These are phyloP conservation scores for Tetramorium bicarinatum DNA, from an alignment of 2,888 invertebrate species.

Conservation along the genomic window DNA sequence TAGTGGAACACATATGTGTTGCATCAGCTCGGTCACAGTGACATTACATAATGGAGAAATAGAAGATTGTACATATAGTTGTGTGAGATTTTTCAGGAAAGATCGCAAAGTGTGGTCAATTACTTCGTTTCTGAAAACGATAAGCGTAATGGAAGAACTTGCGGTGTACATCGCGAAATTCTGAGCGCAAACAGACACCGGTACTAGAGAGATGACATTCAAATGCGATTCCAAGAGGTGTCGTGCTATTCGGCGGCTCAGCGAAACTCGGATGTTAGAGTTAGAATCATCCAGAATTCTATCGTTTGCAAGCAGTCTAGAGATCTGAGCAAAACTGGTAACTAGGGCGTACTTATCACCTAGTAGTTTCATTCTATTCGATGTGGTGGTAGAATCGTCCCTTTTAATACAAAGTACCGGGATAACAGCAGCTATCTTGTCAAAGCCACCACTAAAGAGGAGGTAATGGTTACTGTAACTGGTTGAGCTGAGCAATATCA, in stretches of 20 bases:
- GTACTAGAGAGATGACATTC: constrained; percentile 62
- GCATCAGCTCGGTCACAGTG: constrained; percentile 84
- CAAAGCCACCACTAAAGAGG: constrained; percentile 77
- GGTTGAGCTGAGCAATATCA: constrained; percentile 87
- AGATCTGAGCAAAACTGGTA: constrained; percentile 66
- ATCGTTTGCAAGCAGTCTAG: constrained; percentile 55
- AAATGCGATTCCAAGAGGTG: constrained; percentile 65
- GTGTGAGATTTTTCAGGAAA: constrained; percentile 79
- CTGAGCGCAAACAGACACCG: constrained; percentile 74
- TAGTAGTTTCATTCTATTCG: constrained; percentile 70
- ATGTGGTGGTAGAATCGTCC: constrained; percentile 55
- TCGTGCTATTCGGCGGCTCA: constrained; percentile 57
- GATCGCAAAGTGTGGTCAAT: constrained; percentile 82
- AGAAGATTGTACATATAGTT: constrained; percentile 78
- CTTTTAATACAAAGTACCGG: constrained; percentile 64
- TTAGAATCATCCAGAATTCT: constrained; percentile 53
- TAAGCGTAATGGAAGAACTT: constrained; percentile 87
- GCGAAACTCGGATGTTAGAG: constrained; percentile 42
- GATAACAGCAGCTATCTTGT: constrained; percentile 72
- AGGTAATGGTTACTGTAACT: constrained; percentile 84
- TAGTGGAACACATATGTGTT: constrained; percentile 86
- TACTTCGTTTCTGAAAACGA: constrained; percentile 85
- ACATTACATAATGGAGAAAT: constrained; percentile 79
- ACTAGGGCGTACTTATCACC: constrained; percentile 71
- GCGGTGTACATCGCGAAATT: constrained; percentile 79